Evolutionary conservation across 2,888 invertebrate species (phyloP), one percentile per base, ranked within the genome.

Genomic region (Cerceris rybyensis): DNA sequence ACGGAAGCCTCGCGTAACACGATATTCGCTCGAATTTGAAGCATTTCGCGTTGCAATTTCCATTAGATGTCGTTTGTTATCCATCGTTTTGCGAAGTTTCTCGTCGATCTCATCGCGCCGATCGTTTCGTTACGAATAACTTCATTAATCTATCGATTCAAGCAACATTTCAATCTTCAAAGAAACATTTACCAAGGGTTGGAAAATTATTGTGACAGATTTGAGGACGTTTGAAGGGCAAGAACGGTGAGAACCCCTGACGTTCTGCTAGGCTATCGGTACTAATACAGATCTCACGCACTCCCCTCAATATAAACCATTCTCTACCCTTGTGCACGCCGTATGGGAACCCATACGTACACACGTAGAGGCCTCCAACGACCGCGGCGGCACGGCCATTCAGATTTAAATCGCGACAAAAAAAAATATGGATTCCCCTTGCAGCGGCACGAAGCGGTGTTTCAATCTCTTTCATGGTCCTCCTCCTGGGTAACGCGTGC

Each of bases 271-370:
- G 73, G 68, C 88, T 88, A 87, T 89, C 87, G 87, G 88, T 87
- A 90, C 91, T 91, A 91, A 91, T 91, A 91, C 91, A 91, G 91
- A 91, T 91, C 91, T 91, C 91, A 91, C 91, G 90, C 88, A 90
- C 88, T 91, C 91, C 90, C 91, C 90, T 89, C 88, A 83, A 89
- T 90, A 91, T 90, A 90, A 91, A 88, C 88, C 89, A 89, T 91
- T 90, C 90, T 89, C 87, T 86, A 84, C 85, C 86, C 87, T 84
- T 81, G 82, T 81, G 84, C 68, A 66, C 82, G 78, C 84, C 86
- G 88, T 88, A 88, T 88, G 87, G 88, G 88, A 89, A 86, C 88
- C 86, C 86, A 84, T 88, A 82, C 82, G 70, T 70, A 69, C 76
- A 67, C 79, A 75, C 75, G 77, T 75, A 71, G 77, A 70, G 79